phyloP scores from a whole-genome alignment of 2,113 vertebrate species.

The Mus pahari region DNA sequence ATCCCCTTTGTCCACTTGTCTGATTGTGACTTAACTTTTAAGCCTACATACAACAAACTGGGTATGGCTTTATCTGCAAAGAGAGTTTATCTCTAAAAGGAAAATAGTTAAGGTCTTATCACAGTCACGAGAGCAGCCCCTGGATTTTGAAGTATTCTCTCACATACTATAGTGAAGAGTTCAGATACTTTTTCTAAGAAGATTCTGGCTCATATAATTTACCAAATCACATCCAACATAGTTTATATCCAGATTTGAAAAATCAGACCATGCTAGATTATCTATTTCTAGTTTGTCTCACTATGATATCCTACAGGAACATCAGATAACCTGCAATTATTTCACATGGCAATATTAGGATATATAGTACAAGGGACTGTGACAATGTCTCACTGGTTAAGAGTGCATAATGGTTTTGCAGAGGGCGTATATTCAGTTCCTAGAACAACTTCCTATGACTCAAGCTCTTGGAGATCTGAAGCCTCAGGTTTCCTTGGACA shows the following conservation, averaged over 20 bases:
- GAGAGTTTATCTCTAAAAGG: background rate
- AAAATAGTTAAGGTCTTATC: background rate
- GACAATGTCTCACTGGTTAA: background rate
- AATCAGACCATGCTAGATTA: background rate
- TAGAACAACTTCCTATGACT: background rate
- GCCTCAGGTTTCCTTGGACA: background rate
- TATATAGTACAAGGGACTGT: background rate
- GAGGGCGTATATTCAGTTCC: background rate
- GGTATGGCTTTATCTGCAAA: background rate
- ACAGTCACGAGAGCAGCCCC: background rate
- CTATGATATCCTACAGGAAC: background rate
- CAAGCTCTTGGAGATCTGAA: background rate
- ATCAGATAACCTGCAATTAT: background rate
- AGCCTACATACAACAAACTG: background rate
- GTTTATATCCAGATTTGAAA: background rate
- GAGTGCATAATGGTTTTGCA: background rate
- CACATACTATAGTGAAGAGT: background rate
- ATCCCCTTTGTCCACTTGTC: background rate
- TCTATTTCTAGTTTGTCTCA: background rate
- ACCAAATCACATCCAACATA: background rate
- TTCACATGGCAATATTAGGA: background rate
- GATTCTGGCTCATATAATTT: background rate
- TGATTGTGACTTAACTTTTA: background rate
- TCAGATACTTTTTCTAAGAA: background rate
- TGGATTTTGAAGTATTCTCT: background rate